A percentile compares a stretch with the other conserved stretches of the same genome.
Conservation (phyloP, 2,888 invertebrate genomes). For the Xanthostigma xanthostigma region DNA sequence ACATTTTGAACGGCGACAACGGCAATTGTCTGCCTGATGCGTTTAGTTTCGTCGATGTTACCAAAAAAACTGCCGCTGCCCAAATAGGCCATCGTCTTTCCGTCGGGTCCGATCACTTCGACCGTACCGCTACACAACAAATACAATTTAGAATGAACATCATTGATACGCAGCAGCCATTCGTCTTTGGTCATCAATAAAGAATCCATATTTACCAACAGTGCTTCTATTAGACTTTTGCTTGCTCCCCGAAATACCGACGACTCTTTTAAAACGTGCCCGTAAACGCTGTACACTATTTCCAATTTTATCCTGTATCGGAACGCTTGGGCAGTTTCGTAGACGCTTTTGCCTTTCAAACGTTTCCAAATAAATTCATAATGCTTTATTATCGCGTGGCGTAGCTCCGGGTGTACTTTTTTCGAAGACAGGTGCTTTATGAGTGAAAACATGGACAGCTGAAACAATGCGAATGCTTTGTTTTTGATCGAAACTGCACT, state of each 20-base stretch:
- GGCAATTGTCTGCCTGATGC: constrained; percentile 14
- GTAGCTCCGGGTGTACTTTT: too few species aligned
- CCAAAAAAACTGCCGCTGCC: constrained; percentile 16
- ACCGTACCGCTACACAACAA: constrained; percentile 14
- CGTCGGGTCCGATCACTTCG: constrained; percentile 16
- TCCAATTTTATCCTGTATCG: constrained; percentile 12
- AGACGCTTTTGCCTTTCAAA: constrained; percentile 10
- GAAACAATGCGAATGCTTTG: too few species aligned
- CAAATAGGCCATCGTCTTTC: constrained; percentile 12
- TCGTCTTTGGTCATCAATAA: too few species aligned
- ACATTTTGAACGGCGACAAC: constrained; percentile 17
- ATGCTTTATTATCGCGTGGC: constrained; percentile 2
- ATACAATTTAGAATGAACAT: constrained; percentile 14
- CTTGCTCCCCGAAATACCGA: constrained; percentile 9
- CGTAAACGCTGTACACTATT: constrained; percentile 12
- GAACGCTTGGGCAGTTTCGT: constrained; percentile 7
- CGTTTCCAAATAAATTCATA: constrained; percentile 16
- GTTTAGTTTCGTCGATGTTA: constrained; percentile 12
- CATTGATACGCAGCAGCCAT: constrained; percentile 12
- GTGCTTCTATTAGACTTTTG: constrained; percentile 4
- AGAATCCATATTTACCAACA: too few species aligned
- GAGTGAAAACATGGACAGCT: too few species aligned
- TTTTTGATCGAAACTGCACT: too few species aligned
- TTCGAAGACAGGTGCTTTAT: too few species aligned
- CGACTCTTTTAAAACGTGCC: constrained; percentile 8